phyloP scores from a whole-genome alignment of 2,113 vertebrate genomes.

The Ameiurus melas region DNA sequence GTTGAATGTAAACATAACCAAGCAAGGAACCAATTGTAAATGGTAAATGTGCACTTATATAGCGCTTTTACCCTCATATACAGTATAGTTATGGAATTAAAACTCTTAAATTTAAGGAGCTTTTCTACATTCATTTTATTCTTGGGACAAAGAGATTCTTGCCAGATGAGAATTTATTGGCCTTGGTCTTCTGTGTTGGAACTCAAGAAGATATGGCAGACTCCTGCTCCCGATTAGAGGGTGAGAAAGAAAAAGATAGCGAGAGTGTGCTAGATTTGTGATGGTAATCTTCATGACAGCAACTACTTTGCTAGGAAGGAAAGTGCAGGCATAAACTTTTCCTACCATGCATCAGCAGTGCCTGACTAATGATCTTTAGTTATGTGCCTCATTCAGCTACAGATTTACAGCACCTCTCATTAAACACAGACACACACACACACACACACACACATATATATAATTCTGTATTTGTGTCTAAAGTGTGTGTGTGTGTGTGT shows the following conservation, averaged over 20 bases:
- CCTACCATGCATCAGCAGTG: slow-evolving; percentile 12
- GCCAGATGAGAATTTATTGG: background rate
- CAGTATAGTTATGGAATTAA: background rate
- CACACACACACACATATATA: background rate
- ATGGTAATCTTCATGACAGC: background rate
- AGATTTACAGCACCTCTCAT: slow-evolving; percentile 26
- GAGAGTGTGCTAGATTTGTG: background rate
- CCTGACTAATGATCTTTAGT: slow-evolving; percentile 26
- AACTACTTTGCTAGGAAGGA: slow-evolving; percentile 18
- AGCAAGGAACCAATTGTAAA: too few species aligned
- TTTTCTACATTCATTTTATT: background rate
- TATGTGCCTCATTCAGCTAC: slow-evolving; percentile 28
- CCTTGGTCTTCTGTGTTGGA: background rate
- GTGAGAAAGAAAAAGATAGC: background rate
- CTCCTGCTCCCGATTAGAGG: background rate
- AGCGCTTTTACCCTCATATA: too few species aligned
- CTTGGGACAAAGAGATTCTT: background rate
- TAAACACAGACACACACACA: slow-evolving; percentile 7
- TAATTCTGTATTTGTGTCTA: too few species aligned
- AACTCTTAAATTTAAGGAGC: background rate
- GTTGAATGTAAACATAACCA: too few species aligned
- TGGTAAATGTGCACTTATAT: too few species aligned
- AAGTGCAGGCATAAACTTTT: slow-evolving; percentile 35
- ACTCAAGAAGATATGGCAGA: background rate
- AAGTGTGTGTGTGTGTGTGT: too few species aligned